These are phyloP conservation scores for Caranx ignobilis DNA, from an alignment of 2,113 vertebrate genomes.

Conservation along the genomic window DNA sequence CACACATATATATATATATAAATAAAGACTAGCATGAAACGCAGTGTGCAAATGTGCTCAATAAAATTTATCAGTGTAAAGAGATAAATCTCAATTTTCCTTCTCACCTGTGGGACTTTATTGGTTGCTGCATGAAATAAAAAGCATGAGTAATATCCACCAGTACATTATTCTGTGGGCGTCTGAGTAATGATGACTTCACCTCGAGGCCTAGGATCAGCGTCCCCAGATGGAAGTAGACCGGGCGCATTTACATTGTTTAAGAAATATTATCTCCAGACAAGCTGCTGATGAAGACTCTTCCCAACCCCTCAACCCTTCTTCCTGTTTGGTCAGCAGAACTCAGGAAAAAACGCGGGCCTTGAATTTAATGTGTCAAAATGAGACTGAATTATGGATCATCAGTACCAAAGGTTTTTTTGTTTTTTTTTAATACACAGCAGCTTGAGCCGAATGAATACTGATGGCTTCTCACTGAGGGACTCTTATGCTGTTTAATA, in stretches of 20 bases:
- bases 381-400: constrained; percentile 80
- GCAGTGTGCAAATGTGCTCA: neutral
- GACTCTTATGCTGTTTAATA: constrained; percentile 45
- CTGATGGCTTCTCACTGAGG: constrained; percentile 50
- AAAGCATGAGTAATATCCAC: constrained; percentile 19
- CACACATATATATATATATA: no score
- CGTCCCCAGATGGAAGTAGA: constrained; percentile 20
- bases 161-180: constrained; percentile 6
- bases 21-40: neutral
- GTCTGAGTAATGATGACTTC: constrained; percentile 45
- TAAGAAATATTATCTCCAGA: constrained; percentile 52
- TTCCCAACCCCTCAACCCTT: neutral
- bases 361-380: constrained; percentile 70
- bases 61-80: neutral
- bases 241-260: constrained; percentile 50
- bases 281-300: constrained; percentile 68
- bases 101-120: constrained; percentile 10
- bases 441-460: constrained; percentile 70
- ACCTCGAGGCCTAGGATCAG: constrained; percentile 17
- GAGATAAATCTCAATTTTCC: neutral
- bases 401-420: constrained; percentile 62
- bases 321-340: constrained; percentile 63
- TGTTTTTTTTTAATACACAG: constrained; percentile 40
- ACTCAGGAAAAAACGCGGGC: constrained; percentile 43
- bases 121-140: constrained; percentile 26